These are phyloP conservation scores for Meriones psammophilus DNA, from an alignment of 2,797 vertebrate genomes.

Conservation along the genomic window DNA sequence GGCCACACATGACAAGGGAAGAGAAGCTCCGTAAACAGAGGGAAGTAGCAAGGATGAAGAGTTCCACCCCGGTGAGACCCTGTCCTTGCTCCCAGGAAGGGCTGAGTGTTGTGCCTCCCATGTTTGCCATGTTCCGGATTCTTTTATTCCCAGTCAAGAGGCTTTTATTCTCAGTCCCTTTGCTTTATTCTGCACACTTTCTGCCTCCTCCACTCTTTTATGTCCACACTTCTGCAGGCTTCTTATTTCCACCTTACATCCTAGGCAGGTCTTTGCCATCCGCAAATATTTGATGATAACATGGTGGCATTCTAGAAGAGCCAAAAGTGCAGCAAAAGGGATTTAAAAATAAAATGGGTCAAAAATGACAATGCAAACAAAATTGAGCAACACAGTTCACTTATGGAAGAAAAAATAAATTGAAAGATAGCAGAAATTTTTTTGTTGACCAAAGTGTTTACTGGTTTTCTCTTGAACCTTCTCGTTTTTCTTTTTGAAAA, in stretches of 20 bases:
- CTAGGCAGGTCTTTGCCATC: no score
- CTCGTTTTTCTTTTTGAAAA: neutral
- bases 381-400: neutral
- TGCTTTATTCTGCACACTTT: neutral
- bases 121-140: rapidly evolving
- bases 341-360: neutral
- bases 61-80: rapidly evolving
- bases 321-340: neutral
- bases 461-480: neutral
- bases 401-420: neutral
- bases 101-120: neutral
- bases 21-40: neutral
- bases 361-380: neutral
- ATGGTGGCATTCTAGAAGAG: neutral
- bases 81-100: neutral
- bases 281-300: neutral
- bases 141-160: no score
- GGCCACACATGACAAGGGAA: neutral
- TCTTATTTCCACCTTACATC: neutral
- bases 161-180: neutral
- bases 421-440: neutral
- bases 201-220: neutral
- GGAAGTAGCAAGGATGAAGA: neutral
- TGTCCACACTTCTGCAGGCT: no score
- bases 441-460: neutral